A percentile compares a stretch with the other conserved stretches of the same genome.
These are phyloP conservation scores for Petrocephalus sullivani DNA, from an alignment of 2,797 vertebrate species.

Conservation along the genomic window DNA sequence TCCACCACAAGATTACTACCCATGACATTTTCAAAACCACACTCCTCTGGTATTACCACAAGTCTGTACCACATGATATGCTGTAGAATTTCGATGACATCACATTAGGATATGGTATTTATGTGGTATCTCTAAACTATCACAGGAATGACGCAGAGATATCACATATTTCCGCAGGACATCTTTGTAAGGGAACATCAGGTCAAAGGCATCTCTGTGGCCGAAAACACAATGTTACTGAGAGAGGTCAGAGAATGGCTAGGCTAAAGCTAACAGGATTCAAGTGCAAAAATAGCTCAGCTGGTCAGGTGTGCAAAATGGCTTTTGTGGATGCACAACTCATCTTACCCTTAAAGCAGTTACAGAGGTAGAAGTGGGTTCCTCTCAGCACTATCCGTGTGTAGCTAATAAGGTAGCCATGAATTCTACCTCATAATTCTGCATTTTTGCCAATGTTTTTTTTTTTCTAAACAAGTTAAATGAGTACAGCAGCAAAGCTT, in stretches of 20 bases:
- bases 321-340: not conserved
- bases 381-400: not conserved
- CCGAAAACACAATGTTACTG: not conserved
- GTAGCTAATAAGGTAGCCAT: not conserved
- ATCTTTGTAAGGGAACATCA: constrained; percentile 12
- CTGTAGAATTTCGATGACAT: not conserved
- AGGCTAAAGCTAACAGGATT: not conserved
- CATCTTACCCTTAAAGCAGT: not conserved
- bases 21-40: not conserved
- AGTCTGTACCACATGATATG: not conserved
- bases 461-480: not conserved
- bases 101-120: not conserved
- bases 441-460: not conserved
- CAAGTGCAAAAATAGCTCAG: not conserved
- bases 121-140: not conserved
- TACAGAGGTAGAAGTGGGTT: not conserved
- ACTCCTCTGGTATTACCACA: not conserved
- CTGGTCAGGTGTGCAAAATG: not conserved
- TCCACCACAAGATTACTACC: not conserved
- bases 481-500: not conserved
- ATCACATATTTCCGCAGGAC: constrained; percentile 23
- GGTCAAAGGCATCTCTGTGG: not conserved
- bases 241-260: not conserved
- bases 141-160: not conserved
- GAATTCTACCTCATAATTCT: not conserved